Base-by-base conservation (phyloP, 2,797 vertebrate species). In the Antrozous pallidus region DNA sequence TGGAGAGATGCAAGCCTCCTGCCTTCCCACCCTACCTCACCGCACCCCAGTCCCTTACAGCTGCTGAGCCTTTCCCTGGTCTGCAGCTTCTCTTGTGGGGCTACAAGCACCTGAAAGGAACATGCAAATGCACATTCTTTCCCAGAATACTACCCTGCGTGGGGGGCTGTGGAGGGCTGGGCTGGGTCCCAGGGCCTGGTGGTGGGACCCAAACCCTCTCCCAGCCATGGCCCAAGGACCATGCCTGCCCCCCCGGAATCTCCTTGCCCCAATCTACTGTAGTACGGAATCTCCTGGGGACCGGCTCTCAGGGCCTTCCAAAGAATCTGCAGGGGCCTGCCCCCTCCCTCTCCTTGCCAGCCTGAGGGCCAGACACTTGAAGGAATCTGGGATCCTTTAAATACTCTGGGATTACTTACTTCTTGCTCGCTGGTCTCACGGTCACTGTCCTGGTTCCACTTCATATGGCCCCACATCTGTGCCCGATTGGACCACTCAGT, bases 271-370 rank as follows among this genome's bases (percentile, higher is more conserved):
- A 51, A 3, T 42, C 79, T 45, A 61, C 42, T 5, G 6, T 16
- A 22, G 69, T 31, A n/a, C 0, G 0, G 13, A 11, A 14, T 56
- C 54, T 77, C 16, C 33, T 28, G 13, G 71, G 1, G 33, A 8
- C 12, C 47, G 56, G 33, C 17, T 58, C 42, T 56, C 36, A n/a
- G 36, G 38, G 3, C 3, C 36, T 70, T 58, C 56, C 9, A 5
- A 58, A 75, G 75, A 51, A 28, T 24, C 54, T 49, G 6, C 0
- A 1, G 26, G 31, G 38, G 74, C 22, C 40, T n/a, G 13, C 54
- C 38, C 18, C 0, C 8, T 18, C 31, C 45, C 36, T 84, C 18
- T 73, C 47, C 73, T 84, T 49, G 49, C 36, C 69, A 12, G 12
- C 31, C 49, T 26, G 51, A 63, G 69, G 26, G 28, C 31, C 42